A percentile compares a stretch with the other conserved stretches of the same genome.
Evolutionary conservation across 2,888 invertebrate species (phyloP).

Genomic region (Tethea ocularis): DNA sequence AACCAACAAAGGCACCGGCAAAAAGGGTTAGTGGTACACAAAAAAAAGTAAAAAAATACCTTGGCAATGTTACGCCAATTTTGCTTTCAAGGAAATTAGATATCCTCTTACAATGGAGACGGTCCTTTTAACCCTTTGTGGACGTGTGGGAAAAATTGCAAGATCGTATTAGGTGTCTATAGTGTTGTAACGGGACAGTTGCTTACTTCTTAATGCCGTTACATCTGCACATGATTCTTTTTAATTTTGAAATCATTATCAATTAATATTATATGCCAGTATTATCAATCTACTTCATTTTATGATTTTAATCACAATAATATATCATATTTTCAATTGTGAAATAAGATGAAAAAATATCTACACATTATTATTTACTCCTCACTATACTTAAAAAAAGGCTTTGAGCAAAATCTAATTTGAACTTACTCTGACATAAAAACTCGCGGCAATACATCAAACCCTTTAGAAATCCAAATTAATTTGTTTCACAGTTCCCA

Average conservation of each 20-base stretch:
- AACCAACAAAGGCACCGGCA: slow-evolving; percentile 67
- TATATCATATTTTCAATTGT: no score
- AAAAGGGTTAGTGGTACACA: slow-evolving; percentile 67
- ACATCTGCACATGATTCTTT: slow-evolving; percentile 28
- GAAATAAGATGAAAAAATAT: no score
- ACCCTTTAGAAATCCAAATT: not conserved
- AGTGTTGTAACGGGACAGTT: slow-evolving; percentile 45
- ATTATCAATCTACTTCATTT: not conserved
- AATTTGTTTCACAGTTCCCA: not conserved
- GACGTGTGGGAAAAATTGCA: slow-evolving; percentile 74
- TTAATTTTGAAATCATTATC: not conserved
- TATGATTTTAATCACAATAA: not conserved
- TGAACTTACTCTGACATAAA: not conserved
- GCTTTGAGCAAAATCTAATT: not conserved
- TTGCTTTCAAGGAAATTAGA: slow-evolving; percentile 83
- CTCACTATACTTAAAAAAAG: not conserved
- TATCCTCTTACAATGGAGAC: slow-evolving; percentile 77
- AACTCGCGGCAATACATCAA: not conserved
- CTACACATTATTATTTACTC: not conserved
- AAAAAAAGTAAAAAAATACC: slow-evolving; percentile 56
- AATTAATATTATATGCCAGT: not conserved
- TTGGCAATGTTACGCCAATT: slow-evolving; percentile 81
- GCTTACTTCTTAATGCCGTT: slow-evolving; percentile 39
- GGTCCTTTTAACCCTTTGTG: slow-evolving; percentile 73
- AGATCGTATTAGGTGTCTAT: slow-evolving; percentile 47